Percentiles rank a stretch among this genome's conserved stretches.
Conservation (phyloP, 2,113 vertebrate species). For the Pterophyllum scalare region DNA sequence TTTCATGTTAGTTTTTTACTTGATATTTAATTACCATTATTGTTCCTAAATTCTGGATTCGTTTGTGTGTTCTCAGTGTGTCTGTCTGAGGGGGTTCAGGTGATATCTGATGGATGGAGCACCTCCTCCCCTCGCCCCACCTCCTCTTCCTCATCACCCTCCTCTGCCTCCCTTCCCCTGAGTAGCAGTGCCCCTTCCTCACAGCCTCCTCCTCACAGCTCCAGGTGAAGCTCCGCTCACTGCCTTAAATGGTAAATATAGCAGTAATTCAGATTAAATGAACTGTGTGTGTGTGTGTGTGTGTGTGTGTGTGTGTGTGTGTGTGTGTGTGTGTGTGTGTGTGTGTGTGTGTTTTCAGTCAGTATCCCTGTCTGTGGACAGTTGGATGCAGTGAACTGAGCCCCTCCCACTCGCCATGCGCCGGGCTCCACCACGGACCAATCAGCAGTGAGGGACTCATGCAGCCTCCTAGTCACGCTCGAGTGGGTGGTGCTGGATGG, state of each 20-base stretch:
- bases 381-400: constrained; percentile 83
- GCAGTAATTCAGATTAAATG: background rate
- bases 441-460: constrained; percentile 80
- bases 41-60: background rate
- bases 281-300: constrained; percentile 1
- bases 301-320: background rate
- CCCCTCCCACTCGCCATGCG: constrained; percentile 78
- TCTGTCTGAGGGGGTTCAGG: constrained; percentile 83
- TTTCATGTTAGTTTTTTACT: background rate
- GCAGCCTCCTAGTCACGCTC: constrained; percentile 78
- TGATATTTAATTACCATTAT: background rate
- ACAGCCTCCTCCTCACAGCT: constrained; percentile 64
- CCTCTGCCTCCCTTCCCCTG: constrained; percentile 79
- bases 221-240: constrained; percentile 80
- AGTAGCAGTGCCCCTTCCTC: constrained; percentile 72
- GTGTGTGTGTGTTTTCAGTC: no score
- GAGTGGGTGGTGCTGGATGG: constrained; percentile 82
- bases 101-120: constrained; percentile 87
- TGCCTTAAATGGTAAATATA: background rate
- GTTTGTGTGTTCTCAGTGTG: constrained; percentile 11
- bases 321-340: constrained; percentile 20
- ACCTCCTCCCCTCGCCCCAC: constrained; percentile 75
- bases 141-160: constrained; percentile 79
- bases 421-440: constrained; percentile 74
- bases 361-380: constrained; percentile 93